Base-by-base conservation (phyloP, 2,888 invertebrate genomes). In the Prosopocoilus inquinatus region DNA sequence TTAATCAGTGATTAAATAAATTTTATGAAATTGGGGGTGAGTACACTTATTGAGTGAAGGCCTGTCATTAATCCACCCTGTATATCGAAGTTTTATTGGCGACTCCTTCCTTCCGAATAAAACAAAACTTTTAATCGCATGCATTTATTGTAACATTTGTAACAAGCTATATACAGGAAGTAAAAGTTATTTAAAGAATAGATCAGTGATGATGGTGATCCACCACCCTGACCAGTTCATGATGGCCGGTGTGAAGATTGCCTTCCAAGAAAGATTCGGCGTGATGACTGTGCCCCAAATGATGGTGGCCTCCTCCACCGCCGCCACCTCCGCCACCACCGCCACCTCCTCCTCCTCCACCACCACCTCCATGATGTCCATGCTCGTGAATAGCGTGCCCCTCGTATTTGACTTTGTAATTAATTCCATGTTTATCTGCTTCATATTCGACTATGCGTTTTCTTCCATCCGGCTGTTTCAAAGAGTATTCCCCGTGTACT, bases 391-490 rank as follows among this genome's bases (percentile, higher is more conserved):
- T 58, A 46, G 62, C 62, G 32, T 62, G 62, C 1, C 62, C 70
- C 60, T 71, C 71, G 55, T 65, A 71, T 58, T 67, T 70, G 5
- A 75, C 69, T 57, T 71, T 68, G 64, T 74, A 74, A 55, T 73
- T 68, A 38, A 68, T 67, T 33, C 75, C 75, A 52, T 75, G 71
- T 58, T 74, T 74, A 15, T 73, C 74, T 38, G 71, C 74, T 44
- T 68, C 67, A 60, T 75, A 75, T 41, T 74, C 71, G 3, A 75
- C 75, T 48, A 73, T 73, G 51, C 75, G 67, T 57, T 68, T 71
- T 49, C 71, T 72, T 51, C 74, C 74, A 58, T 75, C 75, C 13
- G 75, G 75, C 54, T 75, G 74, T 8, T 71, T 60, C 16, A 74
- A 63, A 49, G 68, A 71, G 67, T 75, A 75, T 7, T 63, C 60